Conservation (phyloP, 2,113 vertebrate species). For the Pseudorectes ferrugineus region DNA sequence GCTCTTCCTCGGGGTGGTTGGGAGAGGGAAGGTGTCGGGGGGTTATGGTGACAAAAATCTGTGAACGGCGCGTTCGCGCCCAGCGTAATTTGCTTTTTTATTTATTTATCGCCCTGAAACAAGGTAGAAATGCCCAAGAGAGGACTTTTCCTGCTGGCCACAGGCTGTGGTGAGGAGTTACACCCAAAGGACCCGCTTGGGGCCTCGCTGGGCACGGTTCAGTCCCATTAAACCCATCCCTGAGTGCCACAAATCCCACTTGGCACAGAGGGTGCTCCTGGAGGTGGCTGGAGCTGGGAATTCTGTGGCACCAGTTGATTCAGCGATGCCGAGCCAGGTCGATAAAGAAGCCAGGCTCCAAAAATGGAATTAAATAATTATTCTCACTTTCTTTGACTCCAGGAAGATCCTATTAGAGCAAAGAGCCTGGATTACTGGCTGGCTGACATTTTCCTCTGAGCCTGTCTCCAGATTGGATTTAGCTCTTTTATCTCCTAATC, state of each 20-base stretch:
- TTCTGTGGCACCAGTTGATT: neutral
- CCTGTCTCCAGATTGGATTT: conserved; percentile 36
- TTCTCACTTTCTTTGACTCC: neutral
- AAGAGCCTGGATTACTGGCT: conserved; percentile 1
- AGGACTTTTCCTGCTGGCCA: neutral
- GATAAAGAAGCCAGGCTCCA: neutral
- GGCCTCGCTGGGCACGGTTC: accelerated
- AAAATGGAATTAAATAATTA: conserved; percentile 6
- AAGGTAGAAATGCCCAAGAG: accelerated
- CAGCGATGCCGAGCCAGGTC: neutral
- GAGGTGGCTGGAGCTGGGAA: neutral
- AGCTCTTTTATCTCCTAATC: conserved; percentile 47
- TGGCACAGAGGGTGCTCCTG: neutral
- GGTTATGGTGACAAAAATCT: neutral
- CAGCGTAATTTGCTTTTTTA: accelerated
- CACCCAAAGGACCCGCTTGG: accelerated
- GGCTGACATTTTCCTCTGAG: conserved; percentile 31
- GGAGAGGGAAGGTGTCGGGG: neutral
- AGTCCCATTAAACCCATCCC: neutral
- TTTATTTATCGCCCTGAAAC: neutral
- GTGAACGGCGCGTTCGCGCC: accelerated
- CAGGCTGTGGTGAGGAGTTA: neutral
- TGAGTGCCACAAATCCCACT: neutral
- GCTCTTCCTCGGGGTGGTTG: neutral
- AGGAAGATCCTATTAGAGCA: neutral